phyloP scores from a whole-genome alignment of 2,113 vertebrate genomes.

The Poeciliopsis prolifica region DNA sequence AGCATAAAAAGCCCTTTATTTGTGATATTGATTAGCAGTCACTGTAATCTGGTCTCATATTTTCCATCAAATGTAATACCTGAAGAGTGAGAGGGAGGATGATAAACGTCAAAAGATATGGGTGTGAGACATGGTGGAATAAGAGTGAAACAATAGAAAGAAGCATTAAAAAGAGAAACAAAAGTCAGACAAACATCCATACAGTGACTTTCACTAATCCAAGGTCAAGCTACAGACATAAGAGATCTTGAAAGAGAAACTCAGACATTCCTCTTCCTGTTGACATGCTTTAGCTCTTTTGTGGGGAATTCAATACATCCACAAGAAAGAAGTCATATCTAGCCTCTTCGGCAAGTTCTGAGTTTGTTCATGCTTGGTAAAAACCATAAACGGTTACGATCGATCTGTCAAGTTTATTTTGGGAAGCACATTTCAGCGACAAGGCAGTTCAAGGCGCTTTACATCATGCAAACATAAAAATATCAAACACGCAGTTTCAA shows the following conservation, averaged over 20 bases:
- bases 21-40: conserved; percentile 31
- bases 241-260: background rate
- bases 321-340: too few species aligned
- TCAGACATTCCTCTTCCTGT: background rate
- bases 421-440: too few species aligned
- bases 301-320: background rate
- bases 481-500: too few species aligned
- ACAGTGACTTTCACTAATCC: background rate
- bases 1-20: conserved; percentile 4
- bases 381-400: too few species aligned
- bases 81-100: background rate
- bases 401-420: too few species aligned
- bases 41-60: background rate
- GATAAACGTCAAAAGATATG: background rate
- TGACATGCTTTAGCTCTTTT: background rate
- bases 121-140: background rate
- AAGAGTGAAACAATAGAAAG: background rate
- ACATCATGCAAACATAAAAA: too few species aligned
- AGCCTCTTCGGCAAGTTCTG: too few species aligned
- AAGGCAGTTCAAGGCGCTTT: too few species aligned
- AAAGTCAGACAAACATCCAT: background rate
- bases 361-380: too few species aligned
- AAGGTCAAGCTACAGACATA: background rate
- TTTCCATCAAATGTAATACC: conserved; percentile 22
- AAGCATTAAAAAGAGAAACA: background rate